Conservation (phyloP, 2,888 invertebrate genomes). For the Sinotaia quadrata region DNA sequence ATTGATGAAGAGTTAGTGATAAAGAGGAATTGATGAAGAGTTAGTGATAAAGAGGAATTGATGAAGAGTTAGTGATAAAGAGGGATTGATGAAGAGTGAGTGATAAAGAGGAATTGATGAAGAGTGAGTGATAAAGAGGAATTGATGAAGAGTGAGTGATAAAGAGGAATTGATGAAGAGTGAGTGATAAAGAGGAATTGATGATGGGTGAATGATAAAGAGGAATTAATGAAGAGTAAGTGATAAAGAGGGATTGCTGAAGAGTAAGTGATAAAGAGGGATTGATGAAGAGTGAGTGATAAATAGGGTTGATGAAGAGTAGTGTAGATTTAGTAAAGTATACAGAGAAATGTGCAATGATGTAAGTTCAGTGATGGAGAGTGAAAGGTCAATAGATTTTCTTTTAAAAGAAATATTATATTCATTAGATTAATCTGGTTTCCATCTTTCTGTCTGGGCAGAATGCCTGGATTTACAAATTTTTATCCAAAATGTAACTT, state of each 20-base stretch:
- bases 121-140: conserved; percentile 16
- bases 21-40: too few relatives aligned
- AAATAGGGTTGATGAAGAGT: not conserved
- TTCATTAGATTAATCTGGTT: too few relatives aligned
- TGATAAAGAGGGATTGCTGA: not conserved
- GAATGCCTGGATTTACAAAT: too few relatives aligned
- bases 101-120: not conserved
- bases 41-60: too few relatives aligned
- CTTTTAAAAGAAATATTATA: too few relatives aligned
- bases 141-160: conserved; percentile 11
- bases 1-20: too few relatives aligned
- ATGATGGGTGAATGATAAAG: not conserved
- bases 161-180: conserved; percentile 24
- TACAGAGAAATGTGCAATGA: not conserved
- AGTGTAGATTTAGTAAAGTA: not conserved
- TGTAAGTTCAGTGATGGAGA: too few relatives aligned
- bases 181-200: conserved; percentile 15
- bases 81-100: not conserved
- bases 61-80: not conserved
- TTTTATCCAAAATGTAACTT: too few relatives aligned
- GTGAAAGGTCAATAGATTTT: too few relatives aligned
- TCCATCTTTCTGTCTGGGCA: too few relatives aligned
- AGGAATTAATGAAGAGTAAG: not conserved
- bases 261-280: too few relatives aligned
- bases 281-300: too few relatives aligned